phyloP scores from a whole-genome alignment of 2,888 invertebrate genomes.

The Candidula unifasciata region DNA sequence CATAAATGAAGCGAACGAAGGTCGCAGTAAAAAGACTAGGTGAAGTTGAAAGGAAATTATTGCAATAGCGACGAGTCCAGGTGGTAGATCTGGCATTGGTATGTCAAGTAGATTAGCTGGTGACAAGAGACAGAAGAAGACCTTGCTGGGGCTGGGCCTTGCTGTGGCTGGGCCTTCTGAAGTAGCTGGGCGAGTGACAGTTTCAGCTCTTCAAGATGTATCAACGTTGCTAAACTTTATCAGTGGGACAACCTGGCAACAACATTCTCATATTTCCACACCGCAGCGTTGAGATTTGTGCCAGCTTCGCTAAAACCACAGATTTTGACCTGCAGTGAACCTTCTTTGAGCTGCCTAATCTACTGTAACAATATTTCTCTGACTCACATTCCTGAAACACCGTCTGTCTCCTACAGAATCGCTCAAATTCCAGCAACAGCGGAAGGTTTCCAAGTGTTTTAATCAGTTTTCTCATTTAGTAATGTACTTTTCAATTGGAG shows the following conservation, averaged over 20 bases:
- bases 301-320: background rate
- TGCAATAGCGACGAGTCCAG: too few relatives aligned
- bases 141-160: background rate
- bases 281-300: background rate
- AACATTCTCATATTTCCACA: constrained; percentile 12
- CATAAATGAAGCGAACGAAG: too few relatives aligned
- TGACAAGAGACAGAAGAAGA: background rate
- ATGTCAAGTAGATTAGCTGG: too few relatives aligned
- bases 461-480: constrained; percentile 31
- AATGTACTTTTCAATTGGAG: constrained; percentile 28
- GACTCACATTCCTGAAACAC: constrained; percentile 24
- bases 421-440: background rate
- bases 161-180: background rate
- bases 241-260: constrained; percentile 5
- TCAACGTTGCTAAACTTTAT: constrained; percentile 3
- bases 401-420: constrained; percentile 1
- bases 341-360: constrained; percentile 26
- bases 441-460: constrained; percentile 7
- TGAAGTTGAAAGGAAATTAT: too few relatives aligned
- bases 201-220: constrained; percentile 1
- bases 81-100: too few relatives aligned
- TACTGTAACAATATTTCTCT: constrained; percentile 2
- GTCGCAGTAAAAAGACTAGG: too few relatives aligned
- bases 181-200: constrained; percentile 25
- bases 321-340: constrained; percentile 9